phyloP scores from a whole-genome alignment of 1,140 invertebrate genomes.

The Centruroides sculpturatus region DNA sequence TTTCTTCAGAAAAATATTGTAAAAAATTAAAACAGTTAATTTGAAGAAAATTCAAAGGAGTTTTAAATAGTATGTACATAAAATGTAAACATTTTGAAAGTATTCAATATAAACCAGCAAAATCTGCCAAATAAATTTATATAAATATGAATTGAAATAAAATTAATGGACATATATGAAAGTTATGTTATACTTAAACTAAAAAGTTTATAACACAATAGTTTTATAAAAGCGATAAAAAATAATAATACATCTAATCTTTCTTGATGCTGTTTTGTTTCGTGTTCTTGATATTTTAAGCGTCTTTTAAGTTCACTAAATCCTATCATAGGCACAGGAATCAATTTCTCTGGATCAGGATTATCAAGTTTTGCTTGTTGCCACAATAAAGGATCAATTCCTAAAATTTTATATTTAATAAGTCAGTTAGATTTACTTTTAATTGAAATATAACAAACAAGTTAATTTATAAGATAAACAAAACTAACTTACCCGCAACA shows the following conservation, averaged over 20 bases:
- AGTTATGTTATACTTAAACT: neutral
- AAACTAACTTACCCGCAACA: slow-evolving; percentile 45
- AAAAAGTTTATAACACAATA: neutral
- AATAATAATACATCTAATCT: slow-evolving; percentile 43
- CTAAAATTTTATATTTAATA: slow-evolving; percentile 19
- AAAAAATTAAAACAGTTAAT: too few species aligned
- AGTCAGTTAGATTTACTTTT: neutral
- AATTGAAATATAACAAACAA: too few species aligned
- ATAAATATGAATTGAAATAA: too few species aligned
- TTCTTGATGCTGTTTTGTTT: slow-evolving; percentile 57
- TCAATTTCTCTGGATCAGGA: slow-evolving; percentile 70
- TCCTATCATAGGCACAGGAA: slow-evolving; percentile 84
- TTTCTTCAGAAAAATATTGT: too few species aligned
- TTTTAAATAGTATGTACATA: too few species aligned
- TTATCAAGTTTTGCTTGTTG: slow-evolving; percentile 81
- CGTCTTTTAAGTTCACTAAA: slow-evolving; percentile 70
- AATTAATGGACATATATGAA: neutral
- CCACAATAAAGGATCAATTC: slow-evolving; percentile 38
- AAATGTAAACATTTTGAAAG: too few species aligned
- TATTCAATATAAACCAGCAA: too few species aligned
- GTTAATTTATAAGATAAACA: neutral
- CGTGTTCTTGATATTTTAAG: slow-evolving; percentile 59
- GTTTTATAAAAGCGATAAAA: neutral
- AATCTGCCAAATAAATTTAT: too few species aligned
- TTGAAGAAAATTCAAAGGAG: too few species aligned